Evolutionary conservation across 2,797 vertebrate species (phyloP), one percentile per base, ranked within the genome.

Genomic region (Phataginus tetradactyla): DNA sequence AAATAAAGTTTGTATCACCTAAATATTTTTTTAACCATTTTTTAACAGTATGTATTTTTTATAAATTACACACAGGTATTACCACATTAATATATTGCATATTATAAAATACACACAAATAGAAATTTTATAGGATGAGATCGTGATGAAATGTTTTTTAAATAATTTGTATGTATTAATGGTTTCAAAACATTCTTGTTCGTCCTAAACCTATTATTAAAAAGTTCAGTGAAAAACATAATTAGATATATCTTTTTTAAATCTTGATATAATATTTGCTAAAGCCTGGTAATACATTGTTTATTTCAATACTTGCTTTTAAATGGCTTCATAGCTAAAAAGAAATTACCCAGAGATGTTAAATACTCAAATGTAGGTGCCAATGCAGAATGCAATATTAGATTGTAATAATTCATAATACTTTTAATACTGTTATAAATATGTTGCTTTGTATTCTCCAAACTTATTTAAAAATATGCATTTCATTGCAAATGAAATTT

Each of bases 141-240:
- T 72, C 61, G 55, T 64, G 21, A 61, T 84, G 20, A 84, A 84
- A 92, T 45, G 55, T 34, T 86, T 86, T 92, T 80, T 13, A 81
- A 74, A 29, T 80, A 90, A 32, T 45, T 81, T 63, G 80, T 53
- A 71, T 37, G 1, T 71, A 64, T 71, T 64, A 86, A 53, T 42
- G 29, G 29, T 45, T 86, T 3, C 39, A 91, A 90, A 87, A 84
- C 11, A 95, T 78, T n/a, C 84, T 74, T 86, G 23, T 39, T 89
- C 53, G 88, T 95, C 29, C 68, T 61, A 87, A 94, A 92, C 86
- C 20, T 55, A n/a, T 75, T 81, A 66, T 53, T 89, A 39, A 90
- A 95, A 55, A 0, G 80, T 88, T 85, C 5, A 59, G 21, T 78
- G 64, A 79, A 91, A 94, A 90, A 42, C 20, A 64, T 21, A n/a